Conservation (phyloP, 2,888 invertebrate genomes). For the Ennomos fuscantarius region DNA sequence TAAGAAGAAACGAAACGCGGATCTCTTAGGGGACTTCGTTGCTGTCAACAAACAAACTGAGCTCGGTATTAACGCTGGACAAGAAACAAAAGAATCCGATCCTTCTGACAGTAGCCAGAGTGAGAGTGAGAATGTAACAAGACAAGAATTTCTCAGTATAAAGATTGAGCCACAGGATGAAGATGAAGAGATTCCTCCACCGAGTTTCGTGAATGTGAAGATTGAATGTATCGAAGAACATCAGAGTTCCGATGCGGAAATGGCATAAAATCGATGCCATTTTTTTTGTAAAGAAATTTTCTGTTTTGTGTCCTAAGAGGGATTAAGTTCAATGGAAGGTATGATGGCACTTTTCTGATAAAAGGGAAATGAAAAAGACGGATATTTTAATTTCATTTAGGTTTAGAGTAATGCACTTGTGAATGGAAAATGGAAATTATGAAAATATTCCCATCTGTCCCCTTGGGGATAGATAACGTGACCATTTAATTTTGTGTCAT, state of each 20-base stretch:
- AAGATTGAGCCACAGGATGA: constrained; percentile 38
- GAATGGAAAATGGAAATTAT: no score
- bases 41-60: constrained; percentile 8
- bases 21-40: constrained; percentile 49
- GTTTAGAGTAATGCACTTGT: no score
- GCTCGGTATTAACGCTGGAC: background rate
- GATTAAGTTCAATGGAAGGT: no score
- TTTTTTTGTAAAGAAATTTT: no score
- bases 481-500: no score
- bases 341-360: no score
- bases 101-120: background rate
- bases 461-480: no score
- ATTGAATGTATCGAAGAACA: constrained; percentile 66
- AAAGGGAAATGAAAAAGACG: no score
- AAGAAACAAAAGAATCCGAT: background rate
- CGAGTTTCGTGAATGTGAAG: constrained; percentile 77
- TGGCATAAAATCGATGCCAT: background rate
- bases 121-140: constrained; percentile 34
- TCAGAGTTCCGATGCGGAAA: constrained; percentile 11
- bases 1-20: constrained; percentile 53
- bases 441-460: no score
- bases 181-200: constrained; percentile 58
- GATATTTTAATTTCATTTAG: no score
- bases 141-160: constrained; percentile 35
- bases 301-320: no score